Percentiles rank a stretch among this genome's conserved stretches.
Conservation (phyloP, 92 coral and sea anemone genomes). For the Porites cylindrica region DNA sequence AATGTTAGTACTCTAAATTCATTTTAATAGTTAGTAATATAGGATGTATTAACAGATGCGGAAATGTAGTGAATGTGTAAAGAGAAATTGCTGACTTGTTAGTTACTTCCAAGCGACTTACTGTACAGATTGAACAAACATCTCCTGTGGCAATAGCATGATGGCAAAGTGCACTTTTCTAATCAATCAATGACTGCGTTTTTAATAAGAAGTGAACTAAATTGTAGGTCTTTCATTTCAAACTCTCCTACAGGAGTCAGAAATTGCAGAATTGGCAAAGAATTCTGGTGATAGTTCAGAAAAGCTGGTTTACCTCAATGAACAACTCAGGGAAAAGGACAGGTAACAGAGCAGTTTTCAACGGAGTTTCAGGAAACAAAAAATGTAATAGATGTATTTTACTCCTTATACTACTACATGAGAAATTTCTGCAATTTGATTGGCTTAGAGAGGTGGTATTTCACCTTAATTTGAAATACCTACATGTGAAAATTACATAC, state of each 20-base stretch:
- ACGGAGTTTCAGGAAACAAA: neutral
- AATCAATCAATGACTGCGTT: neutral
- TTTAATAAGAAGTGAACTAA: neutral
- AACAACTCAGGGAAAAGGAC: constrained; percentile 90
- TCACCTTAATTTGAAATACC: too few relatives aligned
- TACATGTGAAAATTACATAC: too few relatives aligned
- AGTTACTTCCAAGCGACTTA: too few relatives aligned
- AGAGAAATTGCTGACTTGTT: too few relatives aligned
- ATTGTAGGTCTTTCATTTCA: constrained; percentile 25
- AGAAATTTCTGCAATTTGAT: too few relatives aligned
- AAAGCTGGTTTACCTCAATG: constrained; percentile 86
- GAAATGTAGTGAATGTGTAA: too few relatives aligned
- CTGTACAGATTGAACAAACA: too few relatives aligned
- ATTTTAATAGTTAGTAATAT: too few relatives aligned
- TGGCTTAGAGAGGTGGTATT: too few relatives aligned
- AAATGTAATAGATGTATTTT: too few relatives aligned
- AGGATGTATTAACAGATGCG: too few relatives aligned
- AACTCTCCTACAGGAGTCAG: constrained; percentile 72
- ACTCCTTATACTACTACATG: neutral
- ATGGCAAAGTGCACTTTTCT: neutral
- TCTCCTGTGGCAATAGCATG: neutral
- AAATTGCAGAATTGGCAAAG: constrained; percentile 88
- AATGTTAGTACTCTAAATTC: too few relatives aligned
- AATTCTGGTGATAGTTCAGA: constrained; percentile 89
- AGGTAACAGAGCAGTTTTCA: constrained; percentile 64